Evolutionary conservation across 2,797 vertebrate genomes (phyloP).

Genomic region (Pantherophis alleghaniensis): DNA sequence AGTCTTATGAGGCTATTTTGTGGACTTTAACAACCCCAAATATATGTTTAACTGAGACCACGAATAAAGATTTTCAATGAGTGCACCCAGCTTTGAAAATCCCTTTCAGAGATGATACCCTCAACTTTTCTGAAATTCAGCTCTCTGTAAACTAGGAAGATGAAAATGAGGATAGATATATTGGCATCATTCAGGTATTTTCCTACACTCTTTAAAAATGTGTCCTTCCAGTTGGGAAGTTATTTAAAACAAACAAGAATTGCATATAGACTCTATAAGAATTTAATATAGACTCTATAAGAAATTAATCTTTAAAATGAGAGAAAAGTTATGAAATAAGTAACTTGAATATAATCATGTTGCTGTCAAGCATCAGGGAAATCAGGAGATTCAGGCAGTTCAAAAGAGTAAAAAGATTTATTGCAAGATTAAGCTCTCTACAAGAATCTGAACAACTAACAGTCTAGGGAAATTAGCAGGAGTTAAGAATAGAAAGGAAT

Average conservation of each 20-base stretch:
- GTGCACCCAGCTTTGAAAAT: neutral
- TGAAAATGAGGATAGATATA: neutral
- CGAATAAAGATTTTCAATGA: neutral
- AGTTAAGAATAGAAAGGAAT: neutral
- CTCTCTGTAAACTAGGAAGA: neutral
- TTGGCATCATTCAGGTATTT: neutral
- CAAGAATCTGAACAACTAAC: neutral
- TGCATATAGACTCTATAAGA: neutral
- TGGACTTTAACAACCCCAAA: neutral
- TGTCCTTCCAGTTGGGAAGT: neutral
- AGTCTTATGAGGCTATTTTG: neutral
- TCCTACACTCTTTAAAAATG: neutral
- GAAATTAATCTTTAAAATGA: neutral
- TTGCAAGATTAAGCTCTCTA: neutral
- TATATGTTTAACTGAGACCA: neutral
- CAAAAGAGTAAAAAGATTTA: neutral
- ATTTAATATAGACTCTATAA: neutral
- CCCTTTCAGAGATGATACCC: neutral
- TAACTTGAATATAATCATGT: neutral
- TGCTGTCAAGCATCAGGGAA: neutral
- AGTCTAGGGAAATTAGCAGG: neutral
- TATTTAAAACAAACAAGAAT: neutral
- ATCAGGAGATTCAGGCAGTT: neutral
- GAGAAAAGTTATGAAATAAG: neutral
- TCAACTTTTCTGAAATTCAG: neutral